phyloP scores from a whole-genome alignment of 2,113 vertebrate genomes.

The Cardinalis cardinalis region DNA sequence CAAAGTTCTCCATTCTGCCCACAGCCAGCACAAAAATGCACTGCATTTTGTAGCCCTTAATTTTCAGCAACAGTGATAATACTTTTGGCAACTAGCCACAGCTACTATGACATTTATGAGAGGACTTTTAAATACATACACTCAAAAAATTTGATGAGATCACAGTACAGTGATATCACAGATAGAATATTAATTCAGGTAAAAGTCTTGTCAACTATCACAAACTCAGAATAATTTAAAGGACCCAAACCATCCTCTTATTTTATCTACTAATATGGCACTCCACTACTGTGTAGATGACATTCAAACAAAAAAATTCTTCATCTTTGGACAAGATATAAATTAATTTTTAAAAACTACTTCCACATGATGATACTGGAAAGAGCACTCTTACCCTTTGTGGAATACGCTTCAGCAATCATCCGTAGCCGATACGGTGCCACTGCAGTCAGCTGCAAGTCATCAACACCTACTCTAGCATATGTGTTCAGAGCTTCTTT shows the following conservation, averaged over 20 bases:
- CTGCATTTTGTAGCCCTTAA: background rate
- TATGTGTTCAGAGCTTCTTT: conserved; percentile 87
- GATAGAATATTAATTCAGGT: background rate
- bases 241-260: background rate
- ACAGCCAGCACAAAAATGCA: background rate
- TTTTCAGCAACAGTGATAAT: background rate
- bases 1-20: background rate
- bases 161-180: background rate
- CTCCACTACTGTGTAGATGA: background rate
- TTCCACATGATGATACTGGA: background rate
- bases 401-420: conserved; percentile 93
- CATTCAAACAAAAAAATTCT: background rate
- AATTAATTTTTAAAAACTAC: background rate
- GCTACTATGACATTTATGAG: background rate
- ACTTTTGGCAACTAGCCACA: background rate
- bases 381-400: conserved; percentile 81
- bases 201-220: background rate
- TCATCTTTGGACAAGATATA: background rate
- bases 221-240: background rate
- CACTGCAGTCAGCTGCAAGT: conserved; percentile 83
- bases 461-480: conserved; percentile 82
- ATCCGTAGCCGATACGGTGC: conserved; percentile 89
- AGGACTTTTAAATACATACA: background rate
- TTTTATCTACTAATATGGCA: background rate
- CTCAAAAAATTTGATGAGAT: background rate